These are phyloP conservation scores for Anseranas semipalmata DNA, from an alignment of 2,113 vertebrate species.

Conservation along the genomic window DNA sequence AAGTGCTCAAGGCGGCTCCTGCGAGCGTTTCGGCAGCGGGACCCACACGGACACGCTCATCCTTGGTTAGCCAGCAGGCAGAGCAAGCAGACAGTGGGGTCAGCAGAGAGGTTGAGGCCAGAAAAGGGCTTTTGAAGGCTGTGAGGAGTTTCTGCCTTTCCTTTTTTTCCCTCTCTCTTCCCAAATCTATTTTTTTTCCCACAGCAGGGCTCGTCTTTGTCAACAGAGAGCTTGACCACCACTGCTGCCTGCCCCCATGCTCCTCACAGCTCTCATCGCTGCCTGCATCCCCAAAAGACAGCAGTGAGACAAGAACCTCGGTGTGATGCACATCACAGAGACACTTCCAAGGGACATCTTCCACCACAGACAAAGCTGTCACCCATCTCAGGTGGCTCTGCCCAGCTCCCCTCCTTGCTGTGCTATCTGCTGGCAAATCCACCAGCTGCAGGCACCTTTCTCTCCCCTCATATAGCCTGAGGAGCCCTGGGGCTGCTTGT, in stretches of 20 bases:
- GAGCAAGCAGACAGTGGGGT: not conserved
- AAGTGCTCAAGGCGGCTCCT: not conserved
- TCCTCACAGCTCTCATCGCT: not conserved
- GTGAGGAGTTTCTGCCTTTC: not conserved
- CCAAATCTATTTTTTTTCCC: not conserved
- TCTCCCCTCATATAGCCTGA: too few species aligned
- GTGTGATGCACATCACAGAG: rapidly evolving
- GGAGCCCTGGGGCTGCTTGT: too few species aligned
- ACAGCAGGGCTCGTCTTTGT: not conserved
- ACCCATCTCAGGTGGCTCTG: too few species aligned
- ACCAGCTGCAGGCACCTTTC: not conserved
- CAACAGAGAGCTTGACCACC: not conserved
- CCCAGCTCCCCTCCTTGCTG: not conserved
- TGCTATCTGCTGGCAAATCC: not conserved
- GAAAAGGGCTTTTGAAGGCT: not conserved
- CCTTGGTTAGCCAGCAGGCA: not conserved
- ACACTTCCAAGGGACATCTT: not conserved
- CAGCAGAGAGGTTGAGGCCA: not conserved
- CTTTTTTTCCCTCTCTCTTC: not conserved
- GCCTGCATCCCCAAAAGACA: not conserved
- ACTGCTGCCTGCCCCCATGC: not conserved
- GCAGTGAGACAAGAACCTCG: rapidly evolving
- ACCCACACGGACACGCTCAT: not conserved
- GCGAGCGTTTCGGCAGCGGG: not conserved
- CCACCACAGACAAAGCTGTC: not conserved